These are phyloP conservation scores for Bombus consobrinus DNA, from an alignment of 1,140 invertebrate species.

Conservation along the genomic window DNA sequence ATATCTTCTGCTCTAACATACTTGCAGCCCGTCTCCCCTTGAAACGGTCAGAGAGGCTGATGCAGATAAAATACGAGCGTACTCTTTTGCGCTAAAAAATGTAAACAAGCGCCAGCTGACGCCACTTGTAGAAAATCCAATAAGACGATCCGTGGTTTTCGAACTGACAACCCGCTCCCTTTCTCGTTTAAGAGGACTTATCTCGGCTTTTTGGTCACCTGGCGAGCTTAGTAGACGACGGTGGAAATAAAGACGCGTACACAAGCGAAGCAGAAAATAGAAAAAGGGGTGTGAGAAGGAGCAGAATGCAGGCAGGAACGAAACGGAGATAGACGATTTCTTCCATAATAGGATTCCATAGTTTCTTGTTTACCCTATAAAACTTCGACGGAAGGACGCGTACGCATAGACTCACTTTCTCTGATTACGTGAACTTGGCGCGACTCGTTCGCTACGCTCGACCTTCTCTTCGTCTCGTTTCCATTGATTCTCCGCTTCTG, in stretches of 20 bases:
- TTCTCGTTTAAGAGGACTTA: not conserved
- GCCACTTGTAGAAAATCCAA: not conserved
- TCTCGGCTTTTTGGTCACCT: not conserved
- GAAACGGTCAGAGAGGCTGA: conserved; percentile 43
- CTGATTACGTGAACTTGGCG: conserved; percentile 24
- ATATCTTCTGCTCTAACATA: conserved; percentile 53
- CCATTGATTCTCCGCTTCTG: conserved; percentile 19
- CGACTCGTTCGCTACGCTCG: conserved; percentile 30
- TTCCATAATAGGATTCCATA: conserved; percentile 35
- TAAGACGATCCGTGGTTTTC: not conserved
- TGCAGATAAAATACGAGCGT: conserved; percentile 46
- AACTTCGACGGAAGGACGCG: conserved; percentile 8
- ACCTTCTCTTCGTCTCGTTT: conserved; percentile 22
- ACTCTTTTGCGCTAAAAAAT: conserved; percentile 44
- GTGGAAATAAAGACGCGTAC: not conserved
- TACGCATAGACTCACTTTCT: conserved; percentile 30
- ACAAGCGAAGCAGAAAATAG: too few species aligned
- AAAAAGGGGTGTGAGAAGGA: not conserved
- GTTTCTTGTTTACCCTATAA: conserved; percentile 37
- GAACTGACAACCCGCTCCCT: not conserved
- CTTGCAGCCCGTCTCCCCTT: conserved; percentile 12
- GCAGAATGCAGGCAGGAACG: not conserved
- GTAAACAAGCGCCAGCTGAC: conserved; percentile 40
- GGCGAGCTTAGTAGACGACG: too few species aligned
- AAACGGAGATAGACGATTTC: conserved; percentile 5